Evolutionary conservation across 2,888 invertebrate genomes (phyloP), one percentile per base, ranked within the genome.

Genomic region (Macrosiphum euphorbiae): DNA sequence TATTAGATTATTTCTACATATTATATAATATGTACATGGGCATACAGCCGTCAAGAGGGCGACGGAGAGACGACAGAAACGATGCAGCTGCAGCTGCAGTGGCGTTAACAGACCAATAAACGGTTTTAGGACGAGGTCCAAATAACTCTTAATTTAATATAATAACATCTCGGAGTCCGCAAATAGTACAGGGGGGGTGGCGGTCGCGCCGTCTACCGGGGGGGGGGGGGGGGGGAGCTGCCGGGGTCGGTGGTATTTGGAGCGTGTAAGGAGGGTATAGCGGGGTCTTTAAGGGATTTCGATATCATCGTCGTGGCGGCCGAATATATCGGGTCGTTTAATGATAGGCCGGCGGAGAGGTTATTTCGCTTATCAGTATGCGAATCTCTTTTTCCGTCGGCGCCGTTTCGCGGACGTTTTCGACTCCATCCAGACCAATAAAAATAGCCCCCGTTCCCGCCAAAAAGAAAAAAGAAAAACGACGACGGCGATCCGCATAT

Each of bases 271-370:
- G 58, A 58, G 91, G 67, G 35, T 44, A 47, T 78, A 20, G 20
- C 13, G 50, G 5, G 78, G 50, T 67, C 11, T 90, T 90, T 86
- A 67, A 90, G 85, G 50, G 94, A 90, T 94, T 94, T 67, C 67
- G 94, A 94, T 90, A 87, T 4, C 86, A 87, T 94, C 90, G 86
- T 94, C 90, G 86, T n/a, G 52, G 41, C 52, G 13, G 67, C 28
- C 86, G 90, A 86, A 94, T 94, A 86, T 90, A 94, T 94, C 94
- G 94, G 67, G 61, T 90, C 86, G 90, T 94, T 90, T 67, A n/a
- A 58, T 52, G 16, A 52, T 35, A 28, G 90, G 52, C 67, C 8
- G 86, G 35, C 58, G 84, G 78, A 26, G 44, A 55, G 47, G 50
- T 44, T 85, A 55, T 55, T 90, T n/a, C 35, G 61, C 87, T 94